These are phyloP conservation scores for Cecropterus lyciades DNA, from an alignment of 1,140 invertebrate genomes.

Conservation along the genomic window DNA sequence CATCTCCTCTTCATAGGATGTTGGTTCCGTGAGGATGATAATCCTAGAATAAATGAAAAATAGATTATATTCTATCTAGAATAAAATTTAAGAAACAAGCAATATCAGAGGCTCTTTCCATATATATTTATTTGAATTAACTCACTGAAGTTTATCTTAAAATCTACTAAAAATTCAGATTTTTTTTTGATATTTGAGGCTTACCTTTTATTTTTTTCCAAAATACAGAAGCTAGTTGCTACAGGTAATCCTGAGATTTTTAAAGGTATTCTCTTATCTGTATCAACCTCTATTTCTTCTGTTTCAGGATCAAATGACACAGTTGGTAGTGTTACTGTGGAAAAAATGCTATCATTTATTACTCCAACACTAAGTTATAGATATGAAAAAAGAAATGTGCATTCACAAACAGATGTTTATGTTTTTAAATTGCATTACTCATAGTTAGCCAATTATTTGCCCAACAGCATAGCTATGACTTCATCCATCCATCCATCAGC, in stretches of 20 bases:
- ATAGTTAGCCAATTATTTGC: too few species aligned
- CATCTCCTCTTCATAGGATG: conserved; percentile 77
- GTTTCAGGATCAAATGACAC: conserved; percentile 88
- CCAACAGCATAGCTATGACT: too few species aligned
- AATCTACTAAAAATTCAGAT: too few species aligned
- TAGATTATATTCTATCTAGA: too few species aligned
- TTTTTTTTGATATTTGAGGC: conserved; percentile 5
- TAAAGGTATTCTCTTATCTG: conserved; percentile 82
- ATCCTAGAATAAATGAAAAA: background rate
- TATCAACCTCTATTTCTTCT: conserved; percentile 85
- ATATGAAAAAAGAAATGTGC: too few species aligned
- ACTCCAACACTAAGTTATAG: background rate
- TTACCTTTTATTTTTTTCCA: conserved; percentile 71
- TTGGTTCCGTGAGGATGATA: conserved; percentile 65
- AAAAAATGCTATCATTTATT: conserved; percentile 6
- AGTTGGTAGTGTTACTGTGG: conserved; percentile 88
- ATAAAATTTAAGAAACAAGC: too few species aligned
- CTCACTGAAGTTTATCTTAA: too few species aligned
- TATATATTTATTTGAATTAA: too few species aligned
- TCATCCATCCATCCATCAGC: too few species aligned
- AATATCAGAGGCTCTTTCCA: too few species aligned
- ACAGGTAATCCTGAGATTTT: conserved; percentile 86
- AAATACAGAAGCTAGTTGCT: conserved; percentile 88
- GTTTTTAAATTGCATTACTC: too few species aligned
- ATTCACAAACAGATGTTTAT: too few species aligned